Conservation (phyloP, 2,797 vertebrate genomes). For the Chaunax sp. region DNA sequence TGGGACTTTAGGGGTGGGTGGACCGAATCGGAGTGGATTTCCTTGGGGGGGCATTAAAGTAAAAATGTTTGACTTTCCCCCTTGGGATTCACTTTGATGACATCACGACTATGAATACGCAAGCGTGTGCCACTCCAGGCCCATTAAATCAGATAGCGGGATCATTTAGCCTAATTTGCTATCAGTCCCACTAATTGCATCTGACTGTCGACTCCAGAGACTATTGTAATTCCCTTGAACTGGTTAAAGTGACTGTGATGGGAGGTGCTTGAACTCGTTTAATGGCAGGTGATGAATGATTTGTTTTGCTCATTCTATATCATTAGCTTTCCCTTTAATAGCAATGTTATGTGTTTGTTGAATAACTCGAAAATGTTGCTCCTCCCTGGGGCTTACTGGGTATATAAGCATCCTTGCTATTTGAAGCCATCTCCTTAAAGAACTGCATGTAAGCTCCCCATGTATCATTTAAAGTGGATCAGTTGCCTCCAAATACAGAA, state of each 20-base stretch:
- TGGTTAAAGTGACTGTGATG: conserved; percentile 81
- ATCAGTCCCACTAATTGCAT: conserved; percentile 82
- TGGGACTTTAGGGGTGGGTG: conserved; percentile 64
- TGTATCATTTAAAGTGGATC: conserved; percentile 39
- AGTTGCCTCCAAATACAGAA: conserved; percentile 28
- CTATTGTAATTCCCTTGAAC: conserved; percentile 78
- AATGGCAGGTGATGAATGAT: conserved; percentile 68
- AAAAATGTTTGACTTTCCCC: conserved; percentile 67
- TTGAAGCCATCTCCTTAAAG: conserved; percentile 4
- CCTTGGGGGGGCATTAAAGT: conserved; percentile 63
- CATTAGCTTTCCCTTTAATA: conserved; percentile 33
- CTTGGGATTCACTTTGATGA: conserved; percentile 62
- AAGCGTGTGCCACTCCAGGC: conserved; percentile 57
- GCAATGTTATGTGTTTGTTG: conserved; percentile 1
- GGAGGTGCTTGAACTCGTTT: conserved; percentile 69
- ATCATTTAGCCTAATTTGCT: conserved; percentile 83
- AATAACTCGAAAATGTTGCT: conserved; percentile 4
- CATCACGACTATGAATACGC: conserved; percentile 60
- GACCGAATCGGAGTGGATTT: conserved; percentile 70
- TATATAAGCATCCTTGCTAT: conserved; percentile 5
- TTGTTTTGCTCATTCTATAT: conserved; percentile 58
- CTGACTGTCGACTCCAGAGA: conserved; percentile 78
- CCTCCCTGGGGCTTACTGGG: conserved; percentile 13
- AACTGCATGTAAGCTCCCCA: conserved; percentile 1
- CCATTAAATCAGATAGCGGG: conserved; percentile 80